Evolutionary conservation across 2,888 invertebrate species (phyloP).

Genomic region (Rhabditophanes sp.): DNA sequence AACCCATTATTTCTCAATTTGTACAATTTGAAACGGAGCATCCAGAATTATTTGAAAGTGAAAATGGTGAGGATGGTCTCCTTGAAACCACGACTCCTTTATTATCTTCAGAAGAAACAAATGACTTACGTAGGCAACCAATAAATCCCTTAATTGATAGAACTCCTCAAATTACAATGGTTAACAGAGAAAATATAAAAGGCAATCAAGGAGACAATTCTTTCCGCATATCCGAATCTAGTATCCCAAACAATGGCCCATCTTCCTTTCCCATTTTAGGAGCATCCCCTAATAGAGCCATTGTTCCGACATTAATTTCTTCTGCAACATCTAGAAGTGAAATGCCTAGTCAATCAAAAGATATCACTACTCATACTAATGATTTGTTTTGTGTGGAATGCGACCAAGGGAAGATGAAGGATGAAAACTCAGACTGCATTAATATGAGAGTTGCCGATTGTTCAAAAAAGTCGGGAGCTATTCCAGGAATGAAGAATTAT

Average conservation of each 20-base stretch:
- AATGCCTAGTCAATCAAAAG: too few species aligned
- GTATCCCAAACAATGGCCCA: too few species aligned
- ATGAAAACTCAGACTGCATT: constrained; percentile 18
- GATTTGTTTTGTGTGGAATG: constrained; percentile 29
- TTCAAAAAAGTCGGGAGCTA: constrained; percentile 6
- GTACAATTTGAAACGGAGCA: constrained; percentile 26
- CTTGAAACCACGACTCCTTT: too few species aligned
- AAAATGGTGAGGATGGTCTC: not conserved
- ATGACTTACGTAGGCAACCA: too few species aligned
- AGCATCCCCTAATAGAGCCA: too few species aligned
- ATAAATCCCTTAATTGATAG: not conserved
- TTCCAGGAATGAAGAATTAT: constrained; percentile 12
- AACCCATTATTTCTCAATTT: constrained; percentile 32
- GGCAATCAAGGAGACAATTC: too few species aligned
- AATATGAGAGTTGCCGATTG: constrained; percentile 19
- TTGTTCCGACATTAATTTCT: too few species aligned
- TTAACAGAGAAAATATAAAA: too few species aligned
- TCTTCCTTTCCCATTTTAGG: too few species aligned
- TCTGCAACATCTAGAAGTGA: too few species aligned
- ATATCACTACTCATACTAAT: constrained; percentile 1
- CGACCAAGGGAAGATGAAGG: constrained; percentile 19
- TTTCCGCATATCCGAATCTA: too few species aligned
- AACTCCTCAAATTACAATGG: not conserved
- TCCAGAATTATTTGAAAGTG: constrained; percentile 1
- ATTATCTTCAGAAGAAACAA: too few species aligned